These are phyloP conservation scores for Autographa pulchrina DNA, from an alignment of 2,888 invertebrate genomes.

Conservation along the genomic window DNA sequence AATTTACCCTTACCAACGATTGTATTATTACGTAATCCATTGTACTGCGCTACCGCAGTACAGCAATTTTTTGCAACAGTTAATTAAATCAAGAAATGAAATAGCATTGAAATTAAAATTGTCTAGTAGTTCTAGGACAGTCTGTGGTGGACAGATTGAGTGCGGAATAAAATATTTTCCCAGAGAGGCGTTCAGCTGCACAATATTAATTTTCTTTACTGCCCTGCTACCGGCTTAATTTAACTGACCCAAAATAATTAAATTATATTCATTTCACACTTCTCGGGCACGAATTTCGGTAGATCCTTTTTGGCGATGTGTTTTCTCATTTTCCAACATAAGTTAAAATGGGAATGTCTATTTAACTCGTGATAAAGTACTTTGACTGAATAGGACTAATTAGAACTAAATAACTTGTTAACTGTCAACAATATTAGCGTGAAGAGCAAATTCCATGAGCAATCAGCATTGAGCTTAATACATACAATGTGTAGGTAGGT, in stretches of 20 bases:
- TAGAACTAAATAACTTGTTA: background rate
- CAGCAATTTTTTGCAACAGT: conserved; percentile 20
- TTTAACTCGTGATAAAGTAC: conserved; percentile 48
- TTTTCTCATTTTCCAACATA: conserved; percentile 49
- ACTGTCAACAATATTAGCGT: conserved; percentile 18
- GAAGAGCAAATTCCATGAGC: conserved; percentile 36
- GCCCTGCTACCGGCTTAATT: conserved; percentile 50
- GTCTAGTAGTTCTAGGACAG: conserved; percentile 39
- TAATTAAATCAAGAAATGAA: conserved; percentile 34
- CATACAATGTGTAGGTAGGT: conserved; percentile 39
- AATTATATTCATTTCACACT: conserved; percentile 58
- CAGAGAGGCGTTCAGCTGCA: conserved; percentile 54
- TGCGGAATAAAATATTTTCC: conserved; percentile 53
- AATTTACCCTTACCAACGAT: background rate
- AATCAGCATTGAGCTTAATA: conserved; percentile 51
- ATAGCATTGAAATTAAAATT: conserved; percentile 29
- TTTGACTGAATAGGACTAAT: conserved; percentile 17
- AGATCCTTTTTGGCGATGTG: conserved; percentile 52
- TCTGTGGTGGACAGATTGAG: conserved; percentile 52
- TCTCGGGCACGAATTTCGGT: conserved; percentile 50
- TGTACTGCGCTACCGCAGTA: background rate
- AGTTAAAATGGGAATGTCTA: conserved; percentile 38
- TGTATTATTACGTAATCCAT: background rate
- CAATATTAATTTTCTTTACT: conserved; percentile 60
- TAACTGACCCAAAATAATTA: conserved; percentile 58